A percentile compares a stretch with the other conserved stretches of the same genome.
phyloP scores from a whole-genome alignment of 2,113 vertebrate species.

The Ciconia stormi region DNA sequence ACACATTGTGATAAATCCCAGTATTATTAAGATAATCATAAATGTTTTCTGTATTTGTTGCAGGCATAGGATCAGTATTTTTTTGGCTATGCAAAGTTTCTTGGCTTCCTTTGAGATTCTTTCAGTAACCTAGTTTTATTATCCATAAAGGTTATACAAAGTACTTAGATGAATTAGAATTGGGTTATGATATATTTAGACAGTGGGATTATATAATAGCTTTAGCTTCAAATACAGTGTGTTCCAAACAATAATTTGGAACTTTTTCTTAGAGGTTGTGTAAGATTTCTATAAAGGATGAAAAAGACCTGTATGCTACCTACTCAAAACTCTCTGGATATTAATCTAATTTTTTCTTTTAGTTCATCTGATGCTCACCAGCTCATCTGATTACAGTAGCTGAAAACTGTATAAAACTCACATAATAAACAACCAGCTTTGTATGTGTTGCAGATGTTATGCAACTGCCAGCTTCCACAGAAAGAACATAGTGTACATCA shows the following conservation, averaged over 20 bases:
- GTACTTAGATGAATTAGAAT: not conserved
- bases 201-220: not conserved
- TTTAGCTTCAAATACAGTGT: not conserved
- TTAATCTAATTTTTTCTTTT: not conserved
- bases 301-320: not conserved
- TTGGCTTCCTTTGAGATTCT: not conserved
- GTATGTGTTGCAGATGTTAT: not conserved
- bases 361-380: not conserved
- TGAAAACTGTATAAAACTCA: not conserved
- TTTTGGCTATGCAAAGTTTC: not conserved
- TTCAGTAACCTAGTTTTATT: constrained; percentile 3
- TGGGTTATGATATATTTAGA: not conserved
- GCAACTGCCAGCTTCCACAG: not conserved
- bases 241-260: not conserved
- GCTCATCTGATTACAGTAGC: not conserved
- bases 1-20: not conserved
- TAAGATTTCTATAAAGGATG: not conserved
- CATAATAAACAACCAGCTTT: not conserved
- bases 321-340: not conserved
- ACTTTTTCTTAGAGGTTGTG: not conserved
- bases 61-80: not conserved
- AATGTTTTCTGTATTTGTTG: not conserved
- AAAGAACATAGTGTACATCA: not conserved
- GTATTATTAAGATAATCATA: not conserved
- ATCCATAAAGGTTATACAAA: not conserved